These are phyloP conservation scores for Chanos chanos DNA, from an alignment of 2,797 vertebrate genomes.

Conservation along the genomic window DNA sequence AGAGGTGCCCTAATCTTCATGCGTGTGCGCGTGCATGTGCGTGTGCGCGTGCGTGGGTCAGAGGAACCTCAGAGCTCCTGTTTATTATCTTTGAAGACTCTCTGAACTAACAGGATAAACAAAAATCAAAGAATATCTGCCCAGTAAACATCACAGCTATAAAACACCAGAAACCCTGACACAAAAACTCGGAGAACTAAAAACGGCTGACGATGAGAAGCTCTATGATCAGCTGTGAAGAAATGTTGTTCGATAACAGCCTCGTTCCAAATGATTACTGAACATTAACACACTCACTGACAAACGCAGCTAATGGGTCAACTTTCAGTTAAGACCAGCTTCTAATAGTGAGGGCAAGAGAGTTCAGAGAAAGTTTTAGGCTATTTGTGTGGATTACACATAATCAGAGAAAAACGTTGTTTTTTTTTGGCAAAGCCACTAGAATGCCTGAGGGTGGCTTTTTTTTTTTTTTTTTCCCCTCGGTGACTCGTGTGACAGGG, in stretches of 20 bases:
- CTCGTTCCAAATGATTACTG: too few species aligned
- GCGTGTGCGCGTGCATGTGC: too few species aligned
- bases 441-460: not conserved
- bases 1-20: constrained; percentile 42
- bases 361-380: not conserved
- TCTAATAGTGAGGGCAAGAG: too few species aligned
- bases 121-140: constrained; percentile 32
- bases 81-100: constrained; percentile 34
- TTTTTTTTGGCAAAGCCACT: constrained; percentile 12
- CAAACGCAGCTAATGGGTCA: too few species aligned
- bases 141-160: constrained; percentile 11
- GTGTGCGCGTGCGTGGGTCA: constrained; percentile 32
- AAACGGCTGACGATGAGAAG: not conserved
- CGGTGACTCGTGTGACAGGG: not conserved
- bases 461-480: constrained; percentile 3
- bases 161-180: not conserved
- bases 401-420: not conserved
- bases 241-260: too few species aligned
- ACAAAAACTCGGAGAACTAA: constrained; percentile 1
- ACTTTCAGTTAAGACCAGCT: too few species aligned
- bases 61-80: constrained; percentile 34
- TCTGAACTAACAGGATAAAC: constrained; percentile 32
- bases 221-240: too few species aligned
- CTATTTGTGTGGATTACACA: not conserved
- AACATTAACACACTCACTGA: too few species aligned